These are phyloP conservation scores for Acleris literana DNA, from an alignment of 2,888 invertebrate genomes.

Conservation along the genomic window DNA sequence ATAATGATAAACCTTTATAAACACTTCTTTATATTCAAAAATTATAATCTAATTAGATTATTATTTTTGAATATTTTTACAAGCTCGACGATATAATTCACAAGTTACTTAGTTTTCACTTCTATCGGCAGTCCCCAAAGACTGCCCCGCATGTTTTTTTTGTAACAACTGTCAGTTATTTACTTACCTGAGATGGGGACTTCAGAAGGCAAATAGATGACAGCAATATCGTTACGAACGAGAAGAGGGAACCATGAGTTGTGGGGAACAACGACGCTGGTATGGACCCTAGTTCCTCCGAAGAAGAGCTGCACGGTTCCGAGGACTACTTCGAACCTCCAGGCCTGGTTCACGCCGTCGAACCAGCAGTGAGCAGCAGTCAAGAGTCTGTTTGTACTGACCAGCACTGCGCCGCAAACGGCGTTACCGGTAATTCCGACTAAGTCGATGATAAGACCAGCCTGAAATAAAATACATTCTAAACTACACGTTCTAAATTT, in stretches of 20 bases:
- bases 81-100: no score
- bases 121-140: no score
- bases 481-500: background rate
- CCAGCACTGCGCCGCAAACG: conserved; percentile 38
- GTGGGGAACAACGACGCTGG: conserved; percentile 25
- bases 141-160: no score
- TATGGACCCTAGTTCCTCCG: conserved; percentile 25
- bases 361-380: conserved; percentile 50
- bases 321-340: conserved; percentile 42
- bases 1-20: no score
- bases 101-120: no score
- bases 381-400: conserved; percentile 37
- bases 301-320: conserved; percentile 41
- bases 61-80: no score
- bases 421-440: conserved; percentile 37
- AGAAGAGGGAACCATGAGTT: conserved; percentile 18
- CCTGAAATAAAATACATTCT: conserved; percentile 38
- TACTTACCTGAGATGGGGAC: background rate
- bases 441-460: conserved; percentile 44
- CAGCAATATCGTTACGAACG: conserved; percentile 29
- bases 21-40: no score
- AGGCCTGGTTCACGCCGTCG: conserved; percentile 42
- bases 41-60: no score
- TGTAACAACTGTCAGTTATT: background rate
- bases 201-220: conserved; percentile 21